Percentiles rank a stretch among this genome's conserved stretches.
Evolutionary conservation across 2,113 vertebrate species (phyloP).

Genomic region (Girardinichthys multiradiatus): DNA sequence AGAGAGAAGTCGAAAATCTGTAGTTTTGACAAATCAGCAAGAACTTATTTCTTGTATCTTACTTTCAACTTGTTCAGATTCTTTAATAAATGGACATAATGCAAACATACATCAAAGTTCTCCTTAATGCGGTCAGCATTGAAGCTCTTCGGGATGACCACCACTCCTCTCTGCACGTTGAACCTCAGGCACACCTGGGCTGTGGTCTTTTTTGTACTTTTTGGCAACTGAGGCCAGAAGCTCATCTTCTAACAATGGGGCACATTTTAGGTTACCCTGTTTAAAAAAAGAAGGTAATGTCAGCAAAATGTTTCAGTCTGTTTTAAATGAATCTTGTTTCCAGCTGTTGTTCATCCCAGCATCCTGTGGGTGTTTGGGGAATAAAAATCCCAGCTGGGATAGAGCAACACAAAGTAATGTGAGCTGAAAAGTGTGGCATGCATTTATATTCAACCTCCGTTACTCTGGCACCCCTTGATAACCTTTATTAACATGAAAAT

Average conservation of each 20-base stretch:
- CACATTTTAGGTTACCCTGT: constrained; percentile 78
- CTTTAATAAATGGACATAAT: background rate
- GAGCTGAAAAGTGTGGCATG: no score
- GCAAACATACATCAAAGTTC: constrained; percentile 87
- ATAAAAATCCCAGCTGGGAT: no score
- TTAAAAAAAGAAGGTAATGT: constrained; percentile 22
- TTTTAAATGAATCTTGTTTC: no score
- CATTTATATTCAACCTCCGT: no score
- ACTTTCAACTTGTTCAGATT: background rate
- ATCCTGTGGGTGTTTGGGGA: no score
- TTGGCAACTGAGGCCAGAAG: constrained; percentile 66
- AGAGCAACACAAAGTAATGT: no score
- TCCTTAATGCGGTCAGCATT: constrained; percentile 82
- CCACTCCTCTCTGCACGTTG: constrained; percentile 86
- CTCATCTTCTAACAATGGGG: constrained; percentile 74
- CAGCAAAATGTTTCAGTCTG: no score
- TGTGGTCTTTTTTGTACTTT: constrained; percentile 72
- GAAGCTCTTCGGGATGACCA: constrained; percentile 95
- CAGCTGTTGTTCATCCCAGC: no score
- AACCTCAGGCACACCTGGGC: constrained; percentile 79
- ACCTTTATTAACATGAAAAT: no score
- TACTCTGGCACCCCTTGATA: no score
- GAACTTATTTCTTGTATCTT: background rate
- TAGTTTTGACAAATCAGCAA: background rate
- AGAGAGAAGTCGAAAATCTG: constrained; percentile 94